Evolutionary conservation across 2,113 vertebrate genomes (phyloP).

Genomic region (Ardeotis arabs): DNA sequence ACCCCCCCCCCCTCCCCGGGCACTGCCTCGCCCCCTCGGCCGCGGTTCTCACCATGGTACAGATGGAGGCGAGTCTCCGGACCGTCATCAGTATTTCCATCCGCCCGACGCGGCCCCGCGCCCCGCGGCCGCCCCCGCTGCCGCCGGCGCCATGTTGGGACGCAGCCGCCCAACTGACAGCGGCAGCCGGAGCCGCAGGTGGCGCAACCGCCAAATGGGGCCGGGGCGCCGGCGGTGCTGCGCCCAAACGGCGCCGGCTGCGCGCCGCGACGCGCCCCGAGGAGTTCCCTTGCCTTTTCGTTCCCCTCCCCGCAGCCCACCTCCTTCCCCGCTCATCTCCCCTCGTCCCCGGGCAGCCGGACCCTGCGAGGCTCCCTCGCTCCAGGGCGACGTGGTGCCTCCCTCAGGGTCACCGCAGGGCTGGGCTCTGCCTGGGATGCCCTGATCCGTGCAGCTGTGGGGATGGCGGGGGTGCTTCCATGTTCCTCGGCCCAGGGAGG

Average conservation of each 20-base stretch:
- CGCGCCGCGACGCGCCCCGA: background rate
- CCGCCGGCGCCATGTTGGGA: conserved; percentile 63
- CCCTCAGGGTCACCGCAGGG: background rate
- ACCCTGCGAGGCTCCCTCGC: background rate
- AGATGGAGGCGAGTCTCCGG: conserved; percentile 94
- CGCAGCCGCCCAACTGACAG: conserved; percentile 48
- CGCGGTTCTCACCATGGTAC: conserved; percentile 85
- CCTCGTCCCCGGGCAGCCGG: rapidly evolving
- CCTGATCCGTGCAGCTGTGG: background rate
- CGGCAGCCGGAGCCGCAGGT: conserved; percentile 49
- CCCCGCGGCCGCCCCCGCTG: conserved; percentile 66
- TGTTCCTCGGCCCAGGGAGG: background rate
- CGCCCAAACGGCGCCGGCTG: background rate
- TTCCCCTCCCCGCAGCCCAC: background rate
- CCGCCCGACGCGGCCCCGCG: conserved; percentile 45
- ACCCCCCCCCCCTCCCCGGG: no score
- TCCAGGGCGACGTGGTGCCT: background rate
- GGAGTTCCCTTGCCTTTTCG: rapidly evolving
- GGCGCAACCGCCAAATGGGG: conserved; percentile 22
- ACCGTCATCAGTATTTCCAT: conserved; percentile 84
- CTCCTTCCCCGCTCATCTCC: background rate
- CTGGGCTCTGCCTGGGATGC: background rate
- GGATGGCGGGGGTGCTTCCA: background rate
- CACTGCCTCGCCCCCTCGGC: no score
- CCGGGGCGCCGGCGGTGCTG: background rate